Evolutionary conservation across 2,113 vertebrate species (phyloP), one percentile per base, ranked within the genome.

Genomic region (Baryphthengus martii): DNA sequence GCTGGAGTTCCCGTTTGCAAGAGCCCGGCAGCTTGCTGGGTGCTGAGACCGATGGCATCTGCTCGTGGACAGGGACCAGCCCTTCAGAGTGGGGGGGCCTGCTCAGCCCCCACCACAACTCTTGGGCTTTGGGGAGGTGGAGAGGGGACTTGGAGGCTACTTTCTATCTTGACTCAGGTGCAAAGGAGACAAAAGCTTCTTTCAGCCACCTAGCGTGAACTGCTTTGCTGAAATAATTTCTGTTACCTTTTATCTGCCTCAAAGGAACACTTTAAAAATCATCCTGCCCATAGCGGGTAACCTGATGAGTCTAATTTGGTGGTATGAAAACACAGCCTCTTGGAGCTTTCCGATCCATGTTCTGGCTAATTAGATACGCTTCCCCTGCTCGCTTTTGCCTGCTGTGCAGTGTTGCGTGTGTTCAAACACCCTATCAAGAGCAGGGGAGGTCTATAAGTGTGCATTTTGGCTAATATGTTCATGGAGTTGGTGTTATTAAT

Each of bases 261-360:
- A 42, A 23, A 95, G 94, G 93, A 93, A 17, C 67, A 42, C 71
- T 97, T 90, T 4, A 67, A 90, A 90, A 78, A 85, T 85, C 88
- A 56, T 79, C 67, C 53, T 90, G 78, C 88, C 91, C 89, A 20
- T 72, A 73, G 84, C 0, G 3, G 87, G 58, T 45, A 91, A 85
- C 88, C 85, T 88, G 94, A 89, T 89, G 88, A 85, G 81, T 49
- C 88, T 93, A 89, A 95, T 94, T 93, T 82, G 85, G 85, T 85
- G 93, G 49, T 91, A 73, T 33, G 89, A 75, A 94, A 96, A 94
- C 93, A 89, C 53, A 76, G 25, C 25, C 88, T 55, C 87, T 81
- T 16, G 28, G 81, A 88, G 89, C 45, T 62, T 93, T 75, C 71
- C n/a, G 5, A 4, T 50, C 66, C 62, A 0, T 61, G 93, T 91